Base-by-base conservation (phyloP, 2,797 vertebrate species). In the Acipenser oxyrinchus region DNA sequence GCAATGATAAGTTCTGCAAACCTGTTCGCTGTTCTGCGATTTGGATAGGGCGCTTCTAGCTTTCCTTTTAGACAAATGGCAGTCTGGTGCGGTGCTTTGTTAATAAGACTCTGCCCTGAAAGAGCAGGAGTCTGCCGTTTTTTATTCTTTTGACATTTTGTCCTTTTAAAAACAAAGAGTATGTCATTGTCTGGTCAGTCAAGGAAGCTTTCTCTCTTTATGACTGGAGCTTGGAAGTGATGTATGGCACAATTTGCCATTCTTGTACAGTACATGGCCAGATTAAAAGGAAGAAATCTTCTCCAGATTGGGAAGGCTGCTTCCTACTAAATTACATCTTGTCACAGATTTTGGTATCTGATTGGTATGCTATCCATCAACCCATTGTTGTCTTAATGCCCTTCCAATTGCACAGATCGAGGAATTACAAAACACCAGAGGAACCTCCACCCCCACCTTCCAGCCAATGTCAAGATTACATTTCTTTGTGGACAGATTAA, bases 361-460 rank as follows among this genome's bases (percentile, higher is more conserved):
- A 69, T 65, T 65, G 79, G 74, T 64, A 66, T 76, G 65, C 74
- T 77, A 86, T 86, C 81, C 78, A 83, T 87, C 82, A 82, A 71
- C 71, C 68, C 58, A 67, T 78, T 77, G 72, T 73, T 70, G 53
- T 48, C 72, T 76, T 69, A 84, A 81, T 66, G 74, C 69, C 2
- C 71, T 77, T 76, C 76, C 79, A 77, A 84, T 84, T 79, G 80
- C 81, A 80, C 80, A 79, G 81, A 83, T 82, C 73, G 76, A 70
- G 75, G 83, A 85, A 83, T 85, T 86, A 86, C 78, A 78, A 64
- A 51, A 10, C 59, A 62, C 75, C 72, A 73, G 13, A 12, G 55
- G 55, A 58, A n/a, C 9, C 12, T 58, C 13, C 7, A 11, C 55
- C 55, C 2, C 12, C 6, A 13, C 55, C 55, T 15, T n/a, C 55